phyloP scores from a whole-genome alignment of 2,113 vertebrate species.

The Nibea albiflora region DNA sequence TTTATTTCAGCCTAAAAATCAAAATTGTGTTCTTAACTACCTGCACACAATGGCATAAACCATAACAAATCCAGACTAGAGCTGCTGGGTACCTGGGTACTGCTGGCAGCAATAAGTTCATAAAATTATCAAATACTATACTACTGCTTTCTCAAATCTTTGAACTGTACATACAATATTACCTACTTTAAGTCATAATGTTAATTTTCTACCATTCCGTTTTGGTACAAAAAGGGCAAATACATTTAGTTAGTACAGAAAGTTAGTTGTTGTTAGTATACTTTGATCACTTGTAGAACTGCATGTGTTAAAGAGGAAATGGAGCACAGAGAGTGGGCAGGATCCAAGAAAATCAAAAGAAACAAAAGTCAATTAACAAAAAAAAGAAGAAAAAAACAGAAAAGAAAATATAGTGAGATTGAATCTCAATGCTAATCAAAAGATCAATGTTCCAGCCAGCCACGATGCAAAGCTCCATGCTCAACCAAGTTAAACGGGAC shows the following conservation, averaged over 20 bases:
- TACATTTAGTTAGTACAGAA: too few relatives aligned
- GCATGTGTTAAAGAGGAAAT: background rate
- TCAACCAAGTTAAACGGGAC: constrained; percentile 36
- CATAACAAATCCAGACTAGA: background rate
- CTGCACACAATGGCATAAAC: background rate
- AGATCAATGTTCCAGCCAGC: constrained; percentile 6
- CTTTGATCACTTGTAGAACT: background rate
- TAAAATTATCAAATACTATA: background rate
- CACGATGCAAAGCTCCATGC: constrained; percentile 67
- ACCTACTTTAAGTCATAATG: background rate
- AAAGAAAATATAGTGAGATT: background rate
- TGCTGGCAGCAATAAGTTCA: too few relatives aligned
- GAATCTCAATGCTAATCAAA: background rate
- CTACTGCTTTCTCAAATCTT: background rate
- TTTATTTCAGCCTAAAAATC: background rate
- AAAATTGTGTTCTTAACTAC: background rate
- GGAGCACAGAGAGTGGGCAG: background rate
- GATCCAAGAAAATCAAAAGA: background rate
- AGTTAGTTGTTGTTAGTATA: background rate
- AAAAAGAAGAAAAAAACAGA: background rate
- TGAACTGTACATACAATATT: background rate
- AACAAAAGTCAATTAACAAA: background rate
- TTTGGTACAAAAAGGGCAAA: background rate
- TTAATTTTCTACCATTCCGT: background rate
- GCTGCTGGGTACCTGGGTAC: too few relatives aligned